Evolutionary conservation across 1,140 invertebrate genomes (phyloP), one percentile per base, ranked within the genome.

Genomic region (Bactericera cockerelli): DNA sequence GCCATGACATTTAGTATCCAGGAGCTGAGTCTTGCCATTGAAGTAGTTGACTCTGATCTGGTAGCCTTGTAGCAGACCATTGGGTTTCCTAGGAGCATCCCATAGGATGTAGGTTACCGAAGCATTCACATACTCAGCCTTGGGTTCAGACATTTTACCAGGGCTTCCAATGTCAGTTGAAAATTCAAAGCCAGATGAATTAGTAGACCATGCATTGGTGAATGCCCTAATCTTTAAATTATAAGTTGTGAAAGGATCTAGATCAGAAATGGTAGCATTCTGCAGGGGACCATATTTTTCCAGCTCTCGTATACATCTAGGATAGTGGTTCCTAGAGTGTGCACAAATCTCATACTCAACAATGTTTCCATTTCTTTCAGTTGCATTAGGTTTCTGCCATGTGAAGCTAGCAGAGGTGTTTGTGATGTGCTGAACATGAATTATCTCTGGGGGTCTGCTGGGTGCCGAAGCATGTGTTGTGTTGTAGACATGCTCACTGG

Each of bases 401-500:
- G 55, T 72, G 1, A 91, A 72, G 25, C 75, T 72, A 31, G 87
- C 70, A 1, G 81, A 80, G 19, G 78, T 75, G 68, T 84, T 81
- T 1, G 80, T 80, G 2, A 88, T 71, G 63, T 86, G 76, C 2
- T 65, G 68, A 42, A 88, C 75, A 16, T 58, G 64, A 4, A 83
- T 66, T 66, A 79, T 73, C 36, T 65, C 65, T 1, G 78, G 78
- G 13, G 74, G 74, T 55, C 76, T 73, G 53, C 64, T 63, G 13
- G 78, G 79, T 14, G 79, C 79, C 63, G 82, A 86, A 76, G 92
- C 86, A 16, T 79, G 70, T 1, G 89, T 93, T 11, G 80, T 82
- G 25, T 84, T 79, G 49, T 74, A 74, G 2, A 83, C 67, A 2
- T 77, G 73, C 66, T 84, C 77, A 71, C 85, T 89, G 61, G 74